Base-by-base conservation (phyloP, 2,888 invertebrate species). In the Drosophila antonietae region DNA sequence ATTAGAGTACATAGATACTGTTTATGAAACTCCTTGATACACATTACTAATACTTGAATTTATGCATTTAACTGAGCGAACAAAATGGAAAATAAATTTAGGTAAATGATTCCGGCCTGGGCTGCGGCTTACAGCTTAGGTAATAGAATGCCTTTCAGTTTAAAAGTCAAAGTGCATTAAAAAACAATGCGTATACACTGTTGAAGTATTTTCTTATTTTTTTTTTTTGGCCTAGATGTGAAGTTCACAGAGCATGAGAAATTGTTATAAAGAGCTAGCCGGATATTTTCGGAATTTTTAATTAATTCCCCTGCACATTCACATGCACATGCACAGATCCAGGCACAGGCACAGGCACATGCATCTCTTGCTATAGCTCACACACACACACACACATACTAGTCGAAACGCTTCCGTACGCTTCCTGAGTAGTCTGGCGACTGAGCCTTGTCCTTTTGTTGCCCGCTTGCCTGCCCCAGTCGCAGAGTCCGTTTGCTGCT, bases 251-350 rank as follows among this genome's bases (percentile, higher is more conserved):
- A 74, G 85, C 78, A 73, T 78, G 88, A 80, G 83, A 89, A 85
- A 86, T 83, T 78, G 87, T 86, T 90, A 86, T 83, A 88, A 83
- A 86, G 87, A 88, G 84, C 81, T 87, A 81, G 81, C 86, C 89
- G 90, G 80, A 87, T 87, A 84, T 90, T 89, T 89, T 90, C 73
- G 89, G 88, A 89, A 90, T 90, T 89, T 89, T 89, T 89, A 89
- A 89, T 89, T 90, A 89, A 89, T 89, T 90, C 79, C 68, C 68
- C 63, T 77, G 77, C 74, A 69, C 74, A 78, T 73, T 2, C 35
- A 35, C 52, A 52, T 20, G 33, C 33, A 35, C 20, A n/a, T 41
- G 63, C 62, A 82, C 77, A 67, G 63, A 60, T 56, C 62, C 33
- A 49, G 3, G 10, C 33, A 35, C 15, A 35, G 43, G 61, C 61